These are phyloP conservation scores for Paelopatides confundens DNA, from an alignment of 53 echinoderm and acorn worm species.

Conservation along the genomic window DNA sequence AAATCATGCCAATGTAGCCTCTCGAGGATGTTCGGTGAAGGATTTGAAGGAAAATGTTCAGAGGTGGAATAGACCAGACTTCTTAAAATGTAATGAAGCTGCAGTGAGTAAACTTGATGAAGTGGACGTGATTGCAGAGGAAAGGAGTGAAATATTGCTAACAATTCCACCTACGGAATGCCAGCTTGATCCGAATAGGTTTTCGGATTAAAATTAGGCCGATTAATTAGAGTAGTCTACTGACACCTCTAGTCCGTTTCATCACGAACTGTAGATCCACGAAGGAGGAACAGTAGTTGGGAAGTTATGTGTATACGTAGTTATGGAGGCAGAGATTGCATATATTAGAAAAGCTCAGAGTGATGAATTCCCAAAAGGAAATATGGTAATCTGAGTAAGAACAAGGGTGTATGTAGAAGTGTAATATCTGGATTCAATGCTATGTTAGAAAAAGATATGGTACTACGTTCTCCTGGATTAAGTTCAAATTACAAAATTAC, in stretches of 20 bases:
- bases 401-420: constrained; percentile 5
- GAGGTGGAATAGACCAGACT: constrained; percentile 51
- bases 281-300: neutral
- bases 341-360: constrained; percentile 1
- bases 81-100: neutral
- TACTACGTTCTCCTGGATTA: neutral
- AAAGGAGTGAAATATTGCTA: neutral
- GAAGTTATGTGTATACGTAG: neutral
- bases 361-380: neutral
- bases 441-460: neutral
- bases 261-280: neutral
- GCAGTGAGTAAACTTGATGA: neutral
- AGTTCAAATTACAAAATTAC: neutral
- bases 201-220: neutral
- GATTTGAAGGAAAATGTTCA: neutral
- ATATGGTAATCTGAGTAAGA: neutral
- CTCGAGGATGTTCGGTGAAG: constrained; percentile 33
- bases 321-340: neutral
- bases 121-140: neutral
- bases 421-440: neutral
- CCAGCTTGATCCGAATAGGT: constrained; percentile 1
- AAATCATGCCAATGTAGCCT: constrained; percentile 66
- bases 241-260: constrained; percentile 3
- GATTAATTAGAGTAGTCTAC: neutral
- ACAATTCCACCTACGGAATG: neutral